A percentile compares a stretch with the other conserved stretches of the same genome.
Conservation (phyloP, 2,797 vertebrate genomes). For the Cirrhinus mrigala region DNA sequence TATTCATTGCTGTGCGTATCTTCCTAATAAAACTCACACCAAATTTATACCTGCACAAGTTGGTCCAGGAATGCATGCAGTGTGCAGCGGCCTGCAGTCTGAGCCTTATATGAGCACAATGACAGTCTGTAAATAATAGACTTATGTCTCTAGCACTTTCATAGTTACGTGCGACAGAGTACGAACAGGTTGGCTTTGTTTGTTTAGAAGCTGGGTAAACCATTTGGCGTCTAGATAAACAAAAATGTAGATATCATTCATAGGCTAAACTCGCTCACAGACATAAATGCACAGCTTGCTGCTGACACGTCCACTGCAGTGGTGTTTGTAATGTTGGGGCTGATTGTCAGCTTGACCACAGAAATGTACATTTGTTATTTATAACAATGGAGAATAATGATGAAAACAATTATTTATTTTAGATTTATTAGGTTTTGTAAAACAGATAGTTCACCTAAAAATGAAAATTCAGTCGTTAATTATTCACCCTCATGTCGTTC, state of each 20-base stretch:
- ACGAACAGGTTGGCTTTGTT: slow-evolving; percentile 58
- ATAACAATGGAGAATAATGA: neutral
- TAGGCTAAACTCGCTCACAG: slow-evolving; percentile 1
- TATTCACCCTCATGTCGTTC: no score
- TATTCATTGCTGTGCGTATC: neutral
- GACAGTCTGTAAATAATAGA: slow-evolving; percentile 27
- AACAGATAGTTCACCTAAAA: no score
- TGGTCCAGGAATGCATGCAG: slow-evolving; percentile 16
- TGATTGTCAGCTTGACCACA: neutral
- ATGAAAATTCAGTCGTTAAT: no score
- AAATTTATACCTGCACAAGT: slow-evolving; percentile 33
- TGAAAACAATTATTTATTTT: neutral
- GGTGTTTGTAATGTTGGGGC: neutral
- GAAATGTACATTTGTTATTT: neutral
- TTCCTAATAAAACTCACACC: slow-evolving; percentile 28
- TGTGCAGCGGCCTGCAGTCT: slow-evolving; percentile 26
- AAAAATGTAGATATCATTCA: slow-evolving; percentile 43
- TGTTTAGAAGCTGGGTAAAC: slow-evolving; percentile 74
- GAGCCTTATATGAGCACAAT: slow-evolving; percentile 65
- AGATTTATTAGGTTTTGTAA: no score
- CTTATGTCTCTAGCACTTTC: slow-evolving; percentile 45
- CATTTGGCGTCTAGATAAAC: slow-evolving; percentile 71
- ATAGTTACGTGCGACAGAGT: slow-evolving; percentile 54
- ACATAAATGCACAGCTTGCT: neutral
- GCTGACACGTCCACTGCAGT: neutral